Evolutionary conservation across 2,888 invertebrate species (phyloP), one percentile per base, ranked within the genome.

Genomic region (Metalampra italica): DNA sequence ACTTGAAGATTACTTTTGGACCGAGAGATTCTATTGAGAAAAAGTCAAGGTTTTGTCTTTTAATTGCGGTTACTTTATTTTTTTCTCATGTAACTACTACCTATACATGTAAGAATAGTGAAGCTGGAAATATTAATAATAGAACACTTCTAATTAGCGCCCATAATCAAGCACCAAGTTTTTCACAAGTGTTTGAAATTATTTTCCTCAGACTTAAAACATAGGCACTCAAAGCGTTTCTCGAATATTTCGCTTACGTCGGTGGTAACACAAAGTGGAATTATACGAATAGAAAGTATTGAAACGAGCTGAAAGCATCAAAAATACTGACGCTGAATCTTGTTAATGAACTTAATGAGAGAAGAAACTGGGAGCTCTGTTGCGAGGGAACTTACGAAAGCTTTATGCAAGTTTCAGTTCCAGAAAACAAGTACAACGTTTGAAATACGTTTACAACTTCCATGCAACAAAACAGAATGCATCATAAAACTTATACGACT

Each of bases 141-240:
- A 69, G 78, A 82, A 73, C 71, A 78, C 71, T 75, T n/a, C n/a
- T 82, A 87, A 87, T 87, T 84, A 81, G 84, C 77, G 66, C 71
- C 72, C 80, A 82, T 88, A 86, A 88, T 86, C 82, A 85, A 83
- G 75, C 71, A 68, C 69, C 60, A 83, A 87, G 83, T 86, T 85
- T n/a, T 87, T 84, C 79, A 73, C 81, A 80, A 86, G 79, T 82
- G 76, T 80, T 85, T 22, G 76, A 78, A 82, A 84, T 86, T 83
- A 85, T 87, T 85, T 83, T 78, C 82, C 83, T 78, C 78, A 78
- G 85, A 84, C 82, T 85, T 75, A 83, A 84, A 86, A 84, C 83
- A 83, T 83, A 73, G 76, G 71, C 74, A 79, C 83, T 83, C 78
- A 83, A 84, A 87, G 79, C 75, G 77, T 80, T 82, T 79, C 76